Conservation (phyloP, 2,113 vertebrate genomes). For the Cromileptes altivelis region DNA sequence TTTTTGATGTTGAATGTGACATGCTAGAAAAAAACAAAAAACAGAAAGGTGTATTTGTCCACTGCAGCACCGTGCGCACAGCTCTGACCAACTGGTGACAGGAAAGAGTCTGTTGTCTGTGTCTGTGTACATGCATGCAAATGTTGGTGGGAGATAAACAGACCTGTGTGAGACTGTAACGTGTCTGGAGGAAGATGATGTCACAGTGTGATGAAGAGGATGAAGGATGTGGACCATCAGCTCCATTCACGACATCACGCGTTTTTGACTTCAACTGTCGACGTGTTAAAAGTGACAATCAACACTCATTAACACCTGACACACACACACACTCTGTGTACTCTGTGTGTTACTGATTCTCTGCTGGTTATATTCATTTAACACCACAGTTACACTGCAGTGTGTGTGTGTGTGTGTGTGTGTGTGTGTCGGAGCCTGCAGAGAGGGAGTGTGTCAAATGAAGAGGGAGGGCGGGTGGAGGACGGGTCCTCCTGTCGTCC, state of each 20-base stretch:
- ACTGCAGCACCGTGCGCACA: no score
- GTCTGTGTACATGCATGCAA: no score
- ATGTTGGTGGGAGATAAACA: no score
- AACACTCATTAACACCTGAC: slow-evolving; percentile 19
- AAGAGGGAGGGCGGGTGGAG: slow-evolving; percentile 2
- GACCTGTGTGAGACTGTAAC: not conserved
- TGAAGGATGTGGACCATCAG: not conserved
- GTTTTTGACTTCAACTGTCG: not conserved
- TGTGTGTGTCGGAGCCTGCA: not conserved
- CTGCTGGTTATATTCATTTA: not conserved
- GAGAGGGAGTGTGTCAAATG: slow-evolving; percentile 28
- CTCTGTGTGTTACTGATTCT: not conserved
- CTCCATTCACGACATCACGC: not conserved
- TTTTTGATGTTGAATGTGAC: no score
- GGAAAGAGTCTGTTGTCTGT: no score
- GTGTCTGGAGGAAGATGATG: not conserved
- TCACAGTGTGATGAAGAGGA: no score
- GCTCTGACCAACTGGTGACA: no score
- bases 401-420: not conserved
- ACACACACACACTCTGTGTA: not conserved
- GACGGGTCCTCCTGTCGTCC: slow-evolving; percentile 8
- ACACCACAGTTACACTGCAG: not conserved
- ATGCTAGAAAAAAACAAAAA: no score
- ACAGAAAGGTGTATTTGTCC: no score
- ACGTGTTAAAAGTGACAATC: not conserved